Base-by-base conservation (phyloP, 2,113 vertebrate genomes). In the Bubo bubo region DNA sequence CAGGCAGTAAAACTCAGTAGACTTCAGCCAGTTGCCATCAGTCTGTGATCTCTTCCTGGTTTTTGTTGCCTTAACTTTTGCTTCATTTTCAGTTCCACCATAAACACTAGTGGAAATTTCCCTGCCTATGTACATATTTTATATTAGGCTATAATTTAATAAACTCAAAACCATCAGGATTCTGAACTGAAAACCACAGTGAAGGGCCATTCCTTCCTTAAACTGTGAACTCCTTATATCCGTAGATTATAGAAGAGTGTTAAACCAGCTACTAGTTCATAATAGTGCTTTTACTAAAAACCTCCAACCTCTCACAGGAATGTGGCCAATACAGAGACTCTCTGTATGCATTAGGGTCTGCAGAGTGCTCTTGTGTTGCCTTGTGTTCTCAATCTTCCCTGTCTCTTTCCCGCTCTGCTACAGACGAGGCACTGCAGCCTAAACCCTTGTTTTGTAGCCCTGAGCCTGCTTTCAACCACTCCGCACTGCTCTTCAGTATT, bases 401-500 rank as follows among this genome's bases (percentile, higher is more conserved):
- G 16, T 19, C 22, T 56, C 35, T 30, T 64, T 52, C 22, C 9
- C 12, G 8, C 2, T 0, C 52, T 66, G 74, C 27, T 35, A 17
- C 19, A 43, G 27, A 16, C 1, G 15, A n/a, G 16, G 6, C 23
- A 45, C 19, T 11, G 43, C 41, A 43, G n/a, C 19, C 17, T 9
- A 21, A 84, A 6, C 39, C 24, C 16, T 84, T 21, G 13, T 35
- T 85, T 64, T 64, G 49, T 32, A 43, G 22, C 32, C 34, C 43
- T 35, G 4, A 79, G 23, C 4, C 10, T 59, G 43, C 8, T 43
- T 58, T 37, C 50, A 45, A 27, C 22, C 32, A 6, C 35, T 30
- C 17, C 1, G 2, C 2, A 6, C 17, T 30, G 19, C 37, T 24
- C 19, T 41, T 49, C 1, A 1, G 14, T 26, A 12, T 14, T 23